Conservation (phyloP, 2,797 vertebrate species). For the Platalea minor region DNA sequence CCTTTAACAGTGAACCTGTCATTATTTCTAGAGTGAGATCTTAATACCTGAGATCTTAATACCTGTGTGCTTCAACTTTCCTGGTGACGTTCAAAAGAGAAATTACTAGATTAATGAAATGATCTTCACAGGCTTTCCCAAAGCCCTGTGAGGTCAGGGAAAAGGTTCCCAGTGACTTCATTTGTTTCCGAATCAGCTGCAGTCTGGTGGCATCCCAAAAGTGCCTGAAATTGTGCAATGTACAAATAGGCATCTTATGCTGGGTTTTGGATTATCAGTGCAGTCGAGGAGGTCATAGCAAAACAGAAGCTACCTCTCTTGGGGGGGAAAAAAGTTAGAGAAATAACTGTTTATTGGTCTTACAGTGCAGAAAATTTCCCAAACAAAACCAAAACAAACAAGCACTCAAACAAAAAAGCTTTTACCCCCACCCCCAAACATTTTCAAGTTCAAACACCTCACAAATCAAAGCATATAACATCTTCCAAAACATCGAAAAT, state of each 20-base stretch:
- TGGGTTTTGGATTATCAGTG: neutral
- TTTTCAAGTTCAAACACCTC: conserved; percentile 24
- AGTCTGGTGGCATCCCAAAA: neutral
- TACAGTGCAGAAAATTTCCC: neutral
- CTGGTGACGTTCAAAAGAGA: neutral
- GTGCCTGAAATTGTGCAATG: neutral
- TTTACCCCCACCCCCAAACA: neutral
- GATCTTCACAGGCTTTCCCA: neutral
- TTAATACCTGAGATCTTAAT: neutral
- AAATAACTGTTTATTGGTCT: neutral
- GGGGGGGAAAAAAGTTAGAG: neutral
- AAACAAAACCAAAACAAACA: neutral
- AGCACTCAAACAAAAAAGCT: neutral
- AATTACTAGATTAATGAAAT: neutral
- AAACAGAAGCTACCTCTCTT: neutral
- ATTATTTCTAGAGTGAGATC: neutral
- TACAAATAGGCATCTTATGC: neutral
- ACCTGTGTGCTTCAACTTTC: neutral
- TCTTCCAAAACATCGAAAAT: conserved; percentile 56
- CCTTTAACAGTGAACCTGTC: neutral
- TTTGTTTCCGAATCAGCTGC: neutral
- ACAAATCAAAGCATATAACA: neutral
- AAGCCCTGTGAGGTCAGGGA: neutral
- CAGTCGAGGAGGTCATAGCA: neutral
- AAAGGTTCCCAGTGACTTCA: neutral